A percentile compares a stretch with the other conserved stretches of the same genome.
These are phyloP conservation scores for Argyrosomus japonicus DNA, from an alignment of 2,113 vertebrate species.

Conservation along the genomic window DNA sequence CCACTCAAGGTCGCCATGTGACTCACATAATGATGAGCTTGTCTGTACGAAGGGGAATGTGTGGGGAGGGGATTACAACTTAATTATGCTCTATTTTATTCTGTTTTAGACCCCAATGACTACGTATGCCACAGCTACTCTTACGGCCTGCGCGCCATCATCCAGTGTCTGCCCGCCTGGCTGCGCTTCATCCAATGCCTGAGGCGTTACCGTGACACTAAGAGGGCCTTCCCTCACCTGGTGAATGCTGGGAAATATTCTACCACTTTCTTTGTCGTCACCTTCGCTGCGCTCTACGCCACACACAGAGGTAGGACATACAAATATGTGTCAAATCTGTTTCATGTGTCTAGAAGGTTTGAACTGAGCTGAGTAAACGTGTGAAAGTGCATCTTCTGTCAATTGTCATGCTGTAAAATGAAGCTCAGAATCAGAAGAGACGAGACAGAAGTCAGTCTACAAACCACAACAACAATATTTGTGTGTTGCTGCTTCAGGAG, in stretches of 20 bases:
- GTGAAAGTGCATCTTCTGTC: constrained; percentile 4
- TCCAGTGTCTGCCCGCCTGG: constrained; percentile 99
- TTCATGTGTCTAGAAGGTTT: background rate
- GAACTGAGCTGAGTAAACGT: background rate
- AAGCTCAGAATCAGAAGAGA: background rate
- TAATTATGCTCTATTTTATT: background rate
- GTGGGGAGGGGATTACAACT: background rate
- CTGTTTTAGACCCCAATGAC: constrained; percentile 32
- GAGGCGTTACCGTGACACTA: constrained; percentile 97
- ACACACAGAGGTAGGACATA: constrained; percentile 92
- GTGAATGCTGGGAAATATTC: constrained; percentile 99
- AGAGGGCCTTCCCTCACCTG: constrained; percentile 97
- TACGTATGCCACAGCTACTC: constrained; percentile 91
- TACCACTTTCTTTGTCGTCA: constrained; percentile 98
- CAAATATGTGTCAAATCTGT: background rate
- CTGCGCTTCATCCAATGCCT: constrained; percentile 98
- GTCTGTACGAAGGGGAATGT: background rate
- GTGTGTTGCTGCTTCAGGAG: constrained; percentile 18
- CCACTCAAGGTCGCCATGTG: constrained; percentile 43
- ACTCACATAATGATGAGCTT: constrained; percentile 54
- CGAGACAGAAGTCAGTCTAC: background rate
- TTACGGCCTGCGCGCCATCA: constrained; percentile 95
- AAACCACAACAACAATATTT: background rate
- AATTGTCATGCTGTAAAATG: background rate
- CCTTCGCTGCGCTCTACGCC: constrained; percentile 93